phyloP scores from a whole-genome alignment of 2,888 invertebrate species.

The Aspidapion aeneum region DNA sequence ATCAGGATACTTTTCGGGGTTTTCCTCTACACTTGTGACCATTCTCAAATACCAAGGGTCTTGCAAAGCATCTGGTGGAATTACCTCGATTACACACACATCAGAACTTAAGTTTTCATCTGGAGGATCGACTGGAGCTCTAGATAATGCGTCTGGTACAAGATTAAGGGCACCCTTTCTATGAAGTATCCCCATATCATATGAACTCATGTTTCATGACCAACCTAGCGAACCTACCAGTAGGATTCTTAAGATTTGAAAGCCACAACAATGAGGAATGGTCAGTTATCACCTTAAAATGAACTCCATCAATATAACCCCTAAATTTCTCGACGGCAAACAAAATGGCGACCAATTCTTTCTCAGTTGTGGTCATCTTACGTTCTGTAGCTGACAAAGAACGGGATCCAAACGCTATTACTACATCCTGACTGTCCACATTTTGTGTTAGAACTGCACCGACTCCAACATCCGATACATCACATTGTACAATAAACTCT shows the following conservation, averaged over 20 bases:
- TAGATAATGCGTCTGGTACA: slow-evolving; percentile 16
- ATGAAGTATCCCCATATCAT: slow-evolving; percentile 20
- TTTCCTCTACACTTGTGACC: neutral
- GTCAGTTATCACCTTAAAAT: slow-evolving; percentile 11
- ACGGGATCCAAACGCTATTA: slow-evolving; percentile 28
- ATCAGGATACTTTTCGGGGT: slow-evolving; percentile 1
- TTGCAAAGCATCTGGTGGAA: neutral
- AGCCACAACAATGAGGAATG: slow-evolving; percentile 2
- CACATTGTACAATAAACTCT: slow-evolving; percentile 26
- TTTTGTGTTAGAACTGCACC: too few relatives aligned
- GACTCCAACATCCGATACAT: slow-evolving; percentile 31
- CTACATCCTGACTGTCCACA: slow-evolving; percentile 4
- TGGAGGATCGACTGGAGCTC: neutral
- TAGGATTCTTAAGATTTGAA: too few relatives aligned
- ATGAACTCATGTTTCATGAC: slow-evolving; percentile 15
- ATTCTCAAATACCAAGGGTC: neutral
- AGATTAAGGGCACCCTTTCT: slow-evolving; percentile 14
- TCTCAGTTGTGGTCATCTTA: neutral
- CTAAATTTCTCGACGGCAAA: slow-evolving; percentile 14
- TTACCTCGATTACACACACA: neutral
- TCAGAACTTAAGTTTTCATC: neutral
- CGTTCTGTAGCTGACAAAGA: slow-evolving; percentile 26
- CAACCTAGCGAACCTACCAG: slow-evolving; percentile 13
- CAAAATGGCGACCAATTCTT: slow-evolving; percentile 27
- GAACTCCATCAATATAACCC: slow-evolving; percentile 18